Evolutionary conservation across 2,797 vertebrate genomes (phyloP), one percentile per base, ranked within the genome.

Genomic region (Pempheris klunzingeri): DNA sequence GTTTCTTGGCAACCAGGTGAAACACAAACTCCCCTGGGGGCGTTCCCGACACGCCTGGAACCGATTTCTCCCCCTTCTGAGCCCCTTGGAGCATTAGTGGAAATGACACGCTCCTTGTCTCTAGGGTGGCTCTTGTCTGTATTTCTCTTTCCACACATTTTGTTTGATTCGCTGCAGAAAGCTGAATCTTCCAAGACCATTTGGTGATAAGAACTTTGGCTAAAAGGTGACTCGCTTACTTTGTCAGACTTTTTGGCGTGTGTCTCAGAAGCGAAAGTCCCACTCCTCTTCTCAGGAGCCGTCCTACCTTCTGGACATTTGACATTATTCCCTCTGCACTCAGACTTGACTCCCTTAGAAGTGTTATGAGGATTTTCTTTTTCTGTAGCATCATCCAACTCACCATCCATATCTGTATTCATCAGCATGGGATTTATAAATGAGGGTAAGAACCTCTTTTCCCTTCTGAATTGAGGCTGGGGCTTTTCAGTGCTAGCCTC

Each of bases 401-500:
- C 95, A 58, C 93, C 95, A 11, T 94, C 94, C 0, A 89, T 64
- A 57, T 96, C 96, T 91, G 95, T 92, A 83, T 96, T 94, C 0
- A 97, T 96, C 73, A 97, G 85, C 96, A 96, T 97, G 0, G 96
- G 96, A 75, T 97, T 98, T 83, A 97, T 96, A 82, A 97, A 97
- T 28, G 95, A 96, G 41, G 96, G 95, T 34, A 83, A 78, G 78
- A 34, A 88, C 70, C 61, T 94, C 87, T 61, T 95, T 57, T 95
- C 89, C 75, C 74, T 90, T 77, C 93, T 95, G 3, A 92, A 93
- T 52, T 95, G 91, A 10, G 94, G 90, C 80, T 94, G 87, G 62
- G 93, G 90, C 58, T 95, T 95, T 2, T 95, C 94, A 66, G 91
- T 92, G 80, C 89, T 93, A 57, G 93, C 88, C 50, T 94, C 95